A percentile compares a stretch with the other conserved stretches of the same genome.
Evolutionary conservation across 2,113 vertebrate species (phyloP).

Genomic region (Brachyhypopomus occidentalis): DNA sequence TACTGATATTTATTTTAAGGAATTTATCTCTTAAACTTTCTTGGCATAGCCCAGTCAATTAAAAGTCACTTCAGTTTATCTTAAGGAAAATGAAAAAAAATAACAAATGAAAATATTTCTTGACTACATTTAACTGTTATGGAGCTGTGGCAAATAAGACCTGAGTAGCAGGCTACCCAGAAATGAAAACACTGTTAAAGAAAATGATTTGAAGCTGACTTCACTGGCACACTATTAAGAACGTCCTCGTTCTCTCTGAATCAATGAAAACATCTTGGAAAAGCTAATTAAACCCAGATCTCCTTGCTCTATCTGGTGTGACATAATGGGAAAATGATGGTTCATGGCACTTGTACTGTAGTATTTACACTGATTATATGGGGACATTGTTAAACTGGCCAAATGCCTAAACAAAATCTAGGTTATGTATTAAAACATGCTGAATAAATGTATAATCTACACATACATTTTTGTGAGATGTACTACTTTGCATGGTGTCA

Average conservation of each 20-base stretch:
- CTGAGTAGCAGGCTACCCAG: slow-evolving; percentile 56
- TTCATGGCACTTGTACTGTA: slow-evolving; percentile 63
- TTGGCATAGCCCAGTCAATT: neutral
- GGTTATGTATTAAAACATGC: slow-evolving; percentile 70
- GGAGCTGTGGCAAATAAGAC: slow-evolving; percentile 48
- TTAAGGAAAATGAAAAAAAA: neutral
- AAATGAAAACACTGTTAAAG: slow-evolving; percentile 54
- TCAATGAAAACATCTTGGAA: slow-evolving; percentile 63
- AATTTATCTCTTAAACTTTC: neutral
- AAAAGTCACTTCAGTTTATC: neutral
- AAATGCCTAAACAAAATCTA: slow-evolving; percentile 65
- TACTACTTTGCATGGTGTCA: neutral
- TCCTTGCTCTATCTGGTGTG: slow-evolving; percentile 69
- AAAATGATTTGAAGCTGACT: slow-evolving; percentile 37
- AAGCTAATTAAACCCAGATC: slow-evolving; percentile 65
- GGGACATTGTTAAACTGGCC: slow-evolving; percentile 53
- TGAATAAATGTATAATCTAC: slow-evolving; percentile 67
- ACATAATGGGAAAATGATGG: slow-evolving; percentile 67
- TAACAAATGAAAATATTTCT: neutral
- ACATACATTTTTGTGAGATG: slow-evolving; percentile 48
- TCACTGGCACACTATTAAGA: slow-evolving; percentile 34
- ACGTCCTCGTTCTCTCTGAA: slow-evolving; percentile 33
- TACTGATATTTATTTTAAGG: slow-evolving; percentile 3
- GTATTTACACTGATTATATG: slow-evolving; percentile 60
- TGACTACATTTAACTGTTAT: slow-evolving; percentile 17